A percentile compares a stretch with the other conserved stretches of the same genome.
phyloP scores from a whole-genome alignment of 2,797 vertebrate species.

The Macroramphosus scolopax region DNA sequence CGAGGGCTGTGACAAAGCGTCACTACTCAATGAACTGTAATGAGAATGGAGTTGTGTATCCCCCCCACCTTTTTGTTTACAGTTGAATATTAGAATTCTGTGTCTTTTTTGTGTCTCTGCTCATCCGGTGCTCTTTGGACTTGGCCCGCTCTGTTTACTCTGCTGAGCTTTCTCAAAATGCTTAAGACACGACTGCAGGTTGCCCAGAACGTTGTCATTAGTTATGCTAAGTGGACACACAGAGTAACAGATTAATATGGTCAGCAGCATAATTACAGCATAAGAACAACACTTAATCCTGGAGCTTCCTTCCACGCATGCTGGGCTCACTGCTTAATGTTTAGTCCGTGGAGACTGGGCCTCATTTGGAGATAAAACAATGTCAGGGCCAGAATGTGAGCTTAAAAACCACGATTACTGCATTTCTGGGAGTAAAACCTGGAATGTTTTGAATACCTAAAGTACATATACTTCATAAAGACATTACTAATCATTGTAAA shows the following conservation, averaged over 20 bases:
- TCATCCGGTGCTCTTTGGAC: slow-evolving; percentile 20
- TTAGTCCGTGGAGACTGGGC: slow-evolving; percentile 12
- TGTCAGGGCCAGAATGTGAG: slow-evolving; percentile 6
- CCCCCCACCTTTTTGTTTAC: no score
- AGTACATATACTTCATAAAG: no score
- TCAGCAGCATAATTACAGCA: slow-evolving; percentile 60
- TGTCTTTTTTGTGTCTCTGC: slow-evolving; percentile 12
- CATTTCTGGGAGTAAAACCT: slow-evolving; percentile 7
- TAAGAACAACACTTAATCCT: slow-evolving; percentile 63
- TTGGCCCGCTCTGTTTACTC: slow-evolving; percentile 22
- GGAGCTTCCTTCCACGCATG: slow-evolving; percentile 42
- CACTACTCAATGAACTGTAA: no score
- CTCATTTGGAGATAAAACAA: slow-evolving; percentile 20
- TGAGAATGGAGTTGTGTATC: no score
- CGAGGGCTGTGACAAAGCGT: no score
- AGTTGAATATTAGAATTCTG: not conserved
- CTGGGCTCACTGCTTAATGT: slow-evolving; percentile 29
- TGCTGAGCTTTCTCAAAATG: slow-evolving; percentile 34
- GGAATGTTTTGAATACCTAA: no score
- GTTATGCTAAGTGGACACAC: slow-evolving; percentile 61
- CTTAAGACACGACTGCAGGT: slow-evolving; percentile 46
- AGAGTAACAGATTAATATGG: slow-evolving; percentile 59
- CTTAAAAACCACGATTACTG: slow-evolving; percentile 4
- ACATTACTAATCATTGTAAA: no score
- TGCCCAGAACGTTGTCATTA: slow-evolving; percentile 59